These are phyloP conservation scores for Dicrurus megarhynchus DNA, from an alignment of 2,113 vertebrate species.

Conservation along the genomic window DNA sequence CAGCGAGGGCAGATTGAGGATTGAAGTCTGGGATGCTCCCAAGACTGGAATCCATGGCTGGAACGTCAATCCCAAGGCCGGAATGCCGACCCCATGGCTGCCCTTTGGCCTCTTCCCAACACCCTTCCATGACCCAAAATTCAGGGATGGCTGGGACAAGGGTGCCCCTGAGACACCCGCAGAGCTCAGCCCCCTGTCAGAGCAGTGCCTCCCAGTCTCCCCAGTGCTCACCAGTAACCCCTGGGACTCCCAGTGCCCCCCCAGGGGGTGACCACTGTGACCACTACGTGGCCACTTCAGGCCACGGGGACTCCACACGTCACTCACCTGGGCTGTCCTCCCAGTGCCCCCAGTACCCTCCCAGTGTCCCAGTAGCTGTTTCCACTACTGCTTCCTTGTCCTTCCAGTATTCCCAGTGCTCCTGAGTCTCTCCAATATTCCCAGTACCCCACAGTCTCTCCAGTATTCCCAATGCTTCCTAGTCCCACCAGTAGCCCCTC, in stretches of 20 bases:
- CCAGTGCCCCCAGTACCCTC: too few relatives aligned
- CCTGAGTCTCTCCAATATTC: not conserved
- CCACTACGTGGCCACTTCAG: accelerated
- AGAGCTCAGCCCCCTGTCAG: not conserved
- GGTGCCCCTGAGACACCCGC: too few relatives aligned
- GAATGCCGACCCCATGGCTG: accelerated
- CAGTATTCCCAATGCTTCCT: not conserved
- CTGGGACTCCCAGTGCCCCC: not conserved
- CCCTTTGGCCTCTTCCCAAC: not conserved
- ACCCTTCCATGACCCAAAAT: accelerated
- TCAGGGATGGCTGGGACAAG: accelerated
- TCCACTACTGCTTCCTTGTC: too few relatives aligned
- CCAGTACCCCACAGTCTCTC: not conserved
- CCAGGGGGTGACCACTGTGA: not conserved
- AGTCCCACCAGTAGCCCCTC: too few relatives aligned
- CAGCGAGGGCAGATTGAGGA: accelerated
- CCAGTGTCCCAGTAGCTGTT: not conserved
- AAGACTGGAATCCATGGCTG: accelerated
- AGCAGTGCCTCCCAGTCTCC: not conserved
- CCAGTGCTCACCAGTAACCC: not conserved
- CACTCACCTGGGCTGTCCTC: not conserved
- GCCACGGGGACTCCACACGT: accelerated
- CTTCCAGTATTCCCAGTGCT: not conserved
- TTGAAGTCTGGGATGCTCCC: not conserved
- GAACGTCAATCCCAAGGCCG: accelerated